phyloP scores from a whole-genome alignment of 92 coral and sea anemone species.

The Pocillopora meandrina region DNA sequence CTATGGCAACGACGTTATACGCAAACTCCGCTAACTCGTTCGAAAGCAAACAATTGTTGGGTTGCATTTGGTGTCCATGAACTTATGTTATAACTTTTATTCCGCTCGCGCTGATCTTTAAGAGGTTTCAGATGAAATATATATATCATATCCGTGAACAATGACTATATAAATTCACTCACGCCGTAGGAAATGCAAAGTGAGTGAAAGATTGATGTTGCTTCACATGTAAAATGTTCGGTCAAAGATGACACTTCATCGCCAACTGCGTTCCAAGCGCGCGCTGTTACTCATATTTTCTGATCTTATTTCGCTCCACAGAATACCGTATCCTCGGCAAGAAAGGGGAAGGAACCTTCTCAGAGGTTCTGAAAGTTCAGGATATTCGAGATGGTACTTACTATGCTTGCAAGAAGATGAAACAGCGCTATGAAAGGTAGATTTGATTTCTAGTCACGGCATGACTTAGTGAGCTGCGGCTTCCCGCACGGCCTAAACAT shows the following conservation, averaged over 20 bases:
- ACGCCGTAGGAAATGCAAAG: slow-evolving; percentile 39
- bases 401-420: slow-evolving; percentile 99
- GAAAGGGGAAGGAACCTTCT: slow-evolving; percentile 99
- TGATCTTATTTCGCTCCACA: slow-evolving; percentile 27
- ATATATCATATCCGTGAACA: not conserved
- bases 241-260: not conserved
- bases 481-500: not conserved
- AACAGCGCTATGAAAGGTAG: slow-evolving; percentile 95
- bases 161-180: slow-evolving; percentile 18
- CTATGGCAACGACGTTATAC: slow-evolving; percentile 36
- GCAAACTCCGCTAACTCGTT: slow-evolving; percentile 26
- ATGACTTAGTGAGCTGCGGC: not conserved
- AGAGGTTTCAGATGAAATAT: not conserved
- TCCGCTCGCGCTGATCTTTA: not conserved
- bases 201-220: not conserved
- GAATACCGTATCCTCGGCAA: slow-evolving; percentile 98
- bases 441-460: not conserved
- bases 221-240: slow-evolving; percentile 18
- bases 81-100: not conserved
- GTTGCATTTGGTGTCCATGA: not conserved
- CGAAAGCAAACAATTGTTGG: not conserved
- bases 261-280: slow-evolving; percentile 21
- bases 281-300: not conserved
- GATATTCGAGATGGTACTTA: slow-evolving; percentile 92
- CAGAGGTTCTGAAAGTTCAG: slow-evolving; percentile 96